Evolutionary conservation across 2,888 invertebrate species (phyloP).

Genomic region (Crioceris asparagi): DNA sequence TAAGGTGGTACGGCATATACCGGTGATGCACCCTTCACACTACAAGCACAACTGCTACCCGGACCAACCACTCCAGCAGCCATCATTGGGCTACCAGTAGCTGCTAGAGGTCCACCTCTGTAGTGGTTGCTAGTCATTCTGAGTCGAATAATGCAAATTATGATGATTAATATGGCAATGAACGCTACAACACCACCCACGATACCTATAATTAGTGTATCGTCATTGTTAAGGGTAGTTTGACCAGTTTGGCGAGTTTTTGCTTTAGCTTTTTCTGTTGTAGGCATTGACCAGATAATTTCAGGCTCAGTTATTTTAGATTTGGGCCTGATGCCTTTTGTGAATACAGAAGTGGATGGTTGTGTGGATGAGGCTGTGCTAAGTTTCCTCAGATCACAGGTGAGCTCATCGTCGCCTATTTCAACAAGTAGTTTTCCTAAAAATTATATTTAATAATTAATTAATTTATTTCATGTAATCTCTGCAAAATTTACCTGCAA

Average conservation of each 20-base stretch:
- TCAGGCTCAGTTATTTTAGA: slow-evolving; percentile 67
- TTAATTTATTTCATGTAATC: background rate
- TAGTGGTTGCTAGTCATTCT: slow-evolving; percentile 54
- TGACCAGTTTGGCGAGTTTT: slow-evolving; percentile 48
- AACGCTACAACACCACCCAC: slow-evolving; percentile 88
- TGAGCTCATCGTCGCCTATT: slow-evolving; percentile 70
- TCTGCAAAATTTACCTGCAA: slow-evolving; percentile 52
- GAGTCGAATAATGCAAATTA: slow-evolving; percentile 73
- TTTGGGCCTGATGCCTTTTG: slow-evolving; percentile 38
- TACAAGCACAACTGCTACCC: slow-evolving; percentile 45
- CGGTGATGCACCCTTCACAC: slow-evolving; percentile 41
- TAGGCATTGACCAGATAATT: slow-evolving; percentile 80
- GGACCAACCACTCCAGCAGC: slow-evolving; percentile 36
- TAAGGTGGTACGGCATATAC: slow-evolving; percentile 50
- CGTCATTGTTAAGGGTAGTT: slow-evolving; percentile 63
- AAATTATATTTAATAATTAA: no score
- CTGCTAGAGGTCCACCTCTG: slow-evolving; percentile 56
- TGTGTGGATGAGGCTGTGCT: slow-evolving; percentile 37
- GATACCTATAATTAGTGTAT: slow-evolving; percentile 89
- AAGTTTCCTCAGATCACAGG: slow-evolving; percentile 58
- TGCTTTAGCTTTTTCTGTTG: slow-evolving; percentile 47
- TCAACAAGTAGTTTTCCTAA: slow-evolving; percentile 58
- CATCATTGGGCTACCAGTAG: slow-evolving; percentile 42
- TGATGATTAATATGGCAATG: slow-evolving; percentile 76
- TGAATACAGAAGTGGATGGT: slow-evolving; percentile 25